These are phyloP conservation scores for Calliphora vicina DNA, from an alignment of 1,140 invertebrate genomes.

Conservation along the genomic window DNA sequence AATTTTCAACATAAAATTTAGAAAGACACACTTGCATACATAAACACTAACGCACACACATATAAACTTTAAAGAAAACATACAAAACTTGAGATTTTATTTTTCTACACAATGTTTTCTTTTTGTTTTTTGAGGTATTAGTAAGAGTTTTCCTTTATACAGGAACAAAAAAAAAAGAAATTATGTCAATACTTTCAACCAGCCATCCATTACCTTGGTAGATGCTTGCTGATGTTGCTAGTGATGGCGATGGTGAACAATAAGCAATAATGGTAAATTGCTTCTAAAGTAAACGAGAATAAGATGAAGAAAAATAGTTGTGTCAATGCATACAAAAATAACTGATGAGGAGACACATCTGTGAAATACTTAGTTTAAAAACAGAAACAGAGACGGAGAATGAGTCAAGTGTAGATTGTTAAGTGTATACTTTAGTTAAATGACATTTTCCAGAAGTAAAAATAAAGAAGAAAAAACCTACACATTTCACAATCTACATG, in stretches of 20 bases:
- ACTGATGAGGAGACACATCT: background rate
- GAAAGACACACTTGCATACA: too few species aligned
- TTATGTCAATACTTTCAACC: constrained; percentile 4
- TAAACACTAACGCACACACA: too few species aligned
- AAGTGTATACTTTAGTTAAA: constrained; percentile 8
- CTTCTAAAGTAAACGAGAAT: constrained; percentile 24
- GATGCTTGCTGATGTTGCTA: background rate
- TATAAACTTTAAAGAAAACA: too few species aligned
- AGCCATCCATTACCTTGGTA: constrained; percentile 22
- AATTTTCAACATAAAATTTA: too few species aligned
- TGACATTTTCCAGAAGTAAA: constrained; percentile 6
- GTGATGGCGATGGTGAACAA: background rate
- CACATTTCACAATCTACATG: background rate
- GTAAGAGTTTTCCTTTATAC: too few species aligned
- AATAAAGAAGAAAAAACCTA: background rate
- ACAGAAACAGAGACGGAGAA: background rate
- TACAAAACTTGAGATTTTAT: too few species aligned
- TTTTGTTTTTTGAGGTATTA: background rate
- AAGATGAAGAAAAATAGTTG: constrained; percentile 25
- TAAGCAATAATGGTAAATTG: constrained; percentile 23
- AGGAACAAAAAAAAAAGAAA: background rate
- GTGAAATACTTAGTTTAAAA: background rate
- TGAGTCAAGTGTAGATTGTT: background rate
- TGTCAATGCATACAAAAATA: background rate
- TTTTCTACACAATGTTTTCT: too few species aligned